These are phyloP conservation scores for Actias luna DNA, from an alignment of 2,888 invertebrate species.

Conservation along the genomic window DNA sequence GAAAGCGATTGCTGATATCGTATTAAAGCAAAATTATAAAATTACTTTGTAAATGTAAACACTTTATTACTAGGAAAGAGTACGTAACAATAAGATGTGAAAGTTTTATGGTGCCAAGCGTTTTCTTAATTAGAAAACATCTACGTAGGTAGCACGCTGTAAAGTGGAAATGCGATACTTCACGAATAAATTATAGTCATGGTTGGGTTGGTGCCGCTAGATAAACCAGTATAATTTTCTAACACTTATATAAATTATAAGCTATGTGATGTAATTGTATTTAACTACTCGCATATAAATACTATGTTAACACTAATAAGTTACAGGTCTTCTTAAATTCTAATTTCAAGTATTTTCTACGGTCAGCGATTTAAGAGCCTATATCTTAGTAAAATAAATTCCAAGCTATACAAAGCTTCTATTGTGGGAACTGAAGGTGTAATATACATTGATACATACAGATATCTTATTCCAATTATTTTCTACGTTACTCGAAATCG, in stretches of 20 bases:
- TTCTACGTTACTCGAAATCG: too few relatives aligned
- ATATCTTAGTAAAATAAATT: too few relatives aligned
- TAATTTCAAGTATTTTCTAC: too few relatives aligned
- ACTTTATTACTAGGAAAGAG: not conserved
- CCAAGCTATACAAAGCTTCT: too few relatives aligned
- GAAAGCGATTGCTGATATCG: not conserved
- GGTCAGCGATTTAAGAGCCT: too few relatives aligned
- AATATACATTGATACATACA: too few relatives aligned
- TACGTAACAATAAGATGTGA: not conserved
- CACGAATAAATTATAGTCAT: conserved; percentile 20
- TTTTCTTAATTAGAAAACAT: conserved; percentile 10
- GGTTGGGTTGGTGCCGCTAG: conserved; percentile 22
- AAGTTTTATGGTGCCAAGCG: not conserved
- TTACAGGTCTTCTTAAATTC: not conserved
- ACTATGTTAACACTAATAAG: not conserved
- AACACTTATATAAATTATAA: conserved; percentile 22
- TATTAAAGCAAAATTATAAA: not conserved
- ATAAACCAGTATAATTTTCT: conserved; percentile 28
- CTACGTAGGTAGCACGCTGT: conserved; percentile 6
- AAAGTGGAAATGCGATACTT: conserved; percentile 14
- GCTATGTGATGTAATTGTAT: conserved; percentile 10
- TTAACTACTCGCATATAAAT: not conserved
- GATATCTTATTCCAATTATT: too few relatives aligned
- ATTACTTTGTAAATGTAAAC: not conserved
- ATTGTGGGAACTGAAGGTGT: too few relatives aligned